Percentiles rank a stretch among this genome's conserved stretches.
Evolutionary conservation across 2,888 invertebrate genomes (phyloP).

Genomic region (Polydrusus tereticollis): DNA sequence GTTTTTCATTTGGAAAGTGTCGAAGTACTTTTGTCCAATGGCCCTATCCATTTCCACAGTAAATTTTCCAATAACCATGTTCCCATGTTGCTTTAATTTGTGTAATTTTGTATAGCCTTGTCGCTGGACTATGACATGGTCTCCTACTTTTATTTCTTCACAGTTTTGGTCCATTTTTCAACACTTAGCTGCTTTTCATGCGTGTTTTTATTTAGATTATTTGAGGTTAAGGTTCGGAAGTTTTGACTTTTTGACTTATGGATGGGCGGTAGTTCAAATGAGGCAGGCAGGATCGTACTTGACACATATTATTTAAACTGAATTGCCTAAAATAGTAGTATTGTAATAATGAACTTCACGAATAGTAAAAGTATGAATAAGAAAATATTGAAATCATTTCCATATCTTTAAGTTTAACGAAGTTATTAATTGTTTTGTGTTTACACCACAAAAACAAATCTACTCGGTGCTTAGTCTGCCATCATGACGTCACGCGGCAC

Average conservation of each 20-base stretch:
- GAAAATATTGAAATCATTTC: too few species aligned
- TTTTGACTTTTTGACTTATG: not conserved
- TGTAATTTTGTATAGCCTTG: conserved; percentile 84
- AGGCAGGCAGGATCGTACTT: not conserved
- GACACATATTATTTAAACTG: not conserved
- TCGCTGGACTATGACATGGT: conserved; percentile 82
- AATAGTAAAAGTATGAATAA: too few species aligned
- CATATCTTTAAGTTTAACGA: too few species aligned
- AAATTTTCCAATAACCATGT: conserved; percentile 78
- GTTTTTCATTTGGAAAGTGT: conserved; percentile 82
- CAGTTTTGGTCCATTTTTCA: conserved; percentile 42
- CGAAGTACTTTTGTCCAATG: conserved; percentile 78
- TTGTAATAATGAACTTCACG: too few species aligned
- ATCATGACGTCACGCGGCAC: too few species aligned
- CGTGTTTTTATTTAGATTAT: conserved; percentile 5
- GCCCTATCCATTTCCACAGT: conserved; percentile 77
- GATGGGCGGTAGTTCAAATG: not conserved
- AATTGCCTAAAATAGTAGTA: too few species aligned
- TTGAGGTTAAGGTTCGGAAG: conserved; percentile 34
- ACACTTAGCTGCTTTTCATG: not conserved
- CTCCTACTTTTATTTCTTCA: conserved; percentile 74
- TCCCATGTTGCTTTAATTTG: conserved; percentile 76
- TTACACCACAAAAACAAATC: too few species aligned
- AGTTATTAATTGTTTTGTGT: too few species aligned
- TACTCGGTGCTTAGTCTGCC: too few species aligned